Evolutionary conservation across 2,888 invertebrate genomes (phyloP).

Genomic region (Apamea monoglypha): DNA sequence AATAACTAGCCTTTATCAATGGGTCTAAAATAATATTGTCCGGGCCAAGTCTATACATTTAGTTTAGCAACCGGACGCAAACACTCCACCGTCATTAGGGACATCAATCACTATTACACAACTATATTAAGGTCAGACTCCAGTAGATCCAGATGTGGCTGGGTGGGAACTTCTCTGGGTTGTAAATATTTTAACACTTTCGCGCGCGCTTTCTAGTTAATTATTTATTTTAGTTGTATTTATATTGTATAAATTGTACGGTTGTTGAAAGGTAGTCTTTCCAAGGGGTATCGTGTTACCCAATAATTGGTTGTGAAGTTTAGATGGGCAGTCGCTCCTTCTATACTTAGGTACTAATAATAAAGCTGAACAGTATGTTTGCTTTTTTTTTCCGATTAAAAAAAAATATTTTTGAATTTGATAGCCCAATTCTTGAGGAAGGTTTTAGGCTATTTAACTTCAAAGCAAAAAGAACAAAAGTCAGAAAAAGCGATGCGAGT

Average conservation of each 20-base stretch:
- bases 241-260: background rate
- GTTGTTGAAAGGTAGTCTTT: background rate
- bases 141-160: constrained; percentile 37
- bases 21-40: constrained; percentile 26
- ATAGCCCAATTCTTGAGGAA: too few relatives aligned
- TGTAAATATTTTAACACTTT: constrained; percentile 29
- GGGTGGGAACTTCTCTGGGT: background rate
- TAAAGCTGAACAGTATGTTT: background rate
- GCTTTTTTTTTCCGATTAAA: too few relatives aligned
- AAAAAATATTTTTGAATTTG: too few relatives aligned
- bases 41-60: constrained; percentile 23
- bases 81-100: constrained; percentile 38
- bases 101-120: constrained; percentile 53
- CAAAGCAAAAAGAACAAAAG: too few relatives aligned
- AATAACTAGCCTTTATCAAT: constrained; percentile 18
- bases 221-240: constrained; percentile 10
- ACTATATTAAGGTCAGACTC: constrained; percentile 39
- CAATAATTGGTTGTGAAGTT: too few relatives aligned
- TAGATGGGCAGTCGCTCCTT: too few relatives aligned
- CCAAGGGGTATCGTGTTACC: background rate
- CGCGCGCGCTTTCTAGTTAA: constrained; percentile 18
- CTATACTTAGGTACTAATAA: background rate
- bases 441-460: too few relatives aligned
- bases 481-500: too few relatives aligned
- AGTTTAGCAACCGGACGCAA: constrained; percentile 1